phyloP scores from a whole-genome alignment of 53 echinoderm and acorn worm genomes.

The Hippasteria phrygiana region DNA sequence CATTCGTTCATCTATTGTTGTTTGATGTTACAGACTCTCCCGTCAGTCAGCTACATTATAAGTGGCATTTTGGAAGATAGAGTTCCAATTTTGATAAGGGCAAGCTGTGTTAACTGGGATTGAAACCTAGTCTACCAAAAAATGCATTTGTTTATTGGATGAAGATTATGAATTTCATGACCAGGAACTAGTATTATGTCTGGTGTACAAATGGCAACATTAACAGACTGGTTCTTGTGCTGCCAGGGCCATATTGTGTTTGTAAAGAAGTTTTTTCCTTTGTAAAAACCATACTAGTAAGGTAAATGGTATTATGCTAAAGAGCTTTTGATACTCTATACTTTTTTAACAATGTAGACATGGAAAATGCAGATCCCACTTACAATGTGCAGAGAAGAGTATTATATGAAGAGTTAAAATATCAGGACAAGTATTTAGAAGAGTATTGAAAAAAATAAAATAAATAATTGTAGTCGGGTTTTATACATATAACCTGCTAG shows the following conservation, averaged over 20 bases:
- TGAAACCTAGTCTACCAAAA: conserved; percentile 2
- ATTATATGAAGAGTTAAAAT: conserved; percentile 48
- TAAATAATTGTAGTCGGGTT: conserved; percentile 17
- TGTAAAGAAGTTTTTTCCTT: conserved; percentile 65
- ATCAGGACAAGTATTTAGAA: conserved; percentile 59
- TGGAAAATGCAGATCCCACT: conserved; percentile 57
- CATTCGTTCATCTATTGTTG: conserved; percentile 37
- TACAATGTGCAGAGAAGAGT: conserved; percentile 54
- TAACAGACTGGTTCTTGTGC: conserved; percentile 28
- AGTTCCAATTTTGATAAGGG: background rate
- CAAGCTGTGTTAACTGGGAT: background rate
- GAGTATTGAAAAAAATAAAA: conserved; percentile 29
- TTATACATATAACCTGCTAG: background rate
- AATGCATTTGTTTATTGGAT: conserved; percentile 30
- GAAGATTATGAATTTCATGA: conserved; percentile 3
- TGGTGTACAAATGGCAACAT: conserved; percentile 12
- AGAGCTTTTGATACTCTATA: conserved; percentile 77
- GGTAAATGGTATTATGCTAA: conserved; percentile 45
- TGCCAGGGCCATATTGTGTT: conserved; percentile 51
- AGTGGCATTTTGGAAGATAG: background rate
- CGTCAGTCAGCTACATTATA: too few species aligned
- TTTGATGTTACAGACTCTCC: conserved; percentile 20
- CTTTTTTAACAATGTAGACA: conserved; percentile 70
- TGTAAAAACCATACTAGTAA: conserved; percentile 38
- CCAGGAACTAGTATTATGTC: conserved; percentile 26